Evolutionary conservation across 1,140 invertebrate species (phyloP).

Genomic region (Nephotettix cincticeps): DNA sequence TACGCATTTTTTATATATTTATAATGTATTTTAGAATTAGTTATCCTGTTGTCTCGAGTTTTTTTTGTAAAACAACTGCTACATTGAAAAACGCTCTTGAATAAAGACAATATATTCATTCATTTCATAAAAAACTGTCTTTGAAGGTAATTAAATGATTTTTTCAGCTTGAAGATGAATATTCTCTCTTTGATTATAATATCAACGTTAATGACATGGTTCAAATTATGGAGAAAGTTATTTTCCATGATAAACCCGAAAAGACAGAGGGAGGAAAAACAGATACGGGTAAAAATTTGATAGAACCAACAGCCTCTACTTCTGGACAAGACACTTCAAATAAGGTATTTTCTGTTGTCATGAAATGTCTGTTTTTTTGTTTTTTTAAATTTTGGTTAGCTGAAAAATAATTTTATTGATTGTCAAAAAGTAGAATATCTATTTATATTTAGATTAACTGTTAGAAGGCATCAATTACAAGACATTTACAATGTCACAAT

Average conservation of each 20-base stretch:
- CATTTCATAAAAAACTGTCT: no score
- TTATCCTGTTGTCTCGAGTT: no score
- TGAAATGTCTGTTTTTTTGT: neutral
- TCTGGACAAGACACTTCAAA: neutral
- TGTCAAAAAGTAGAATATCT: no score
- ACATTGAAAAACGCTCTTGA: no score
- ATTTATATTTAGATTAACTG: no score
- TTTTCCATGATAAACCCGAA: neutral
- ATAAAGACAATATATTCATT: no score
- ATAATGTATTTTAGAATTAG: no score
- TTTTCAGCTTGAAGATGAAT: slow-evolving; percentile 67
- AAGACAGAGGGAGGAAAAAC: slow-evolving; percentile 25
- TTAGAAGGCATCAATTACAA: no score
- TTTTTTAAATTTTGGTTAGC: neutral
- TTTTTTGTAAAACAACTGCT: no score
- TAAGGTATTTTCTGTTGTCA: neutral
- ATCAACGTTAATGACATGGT: slow-evolving; percentile 79
- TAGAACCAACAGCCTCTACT: neutral
- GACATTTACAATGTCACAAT: no score
- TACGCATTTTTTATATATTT: no score
- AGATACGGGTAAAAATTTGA: slow-evolving; percentile 6
- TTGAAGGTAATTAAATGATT: slow-evolving; percentile 37
- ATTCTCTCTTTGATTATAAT: slow-evolving; percentile 74
- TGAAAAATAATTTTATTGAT: no score
- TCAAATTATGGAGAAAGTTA: slow-evolving; percentile 61